Evolutionary conservation across 2,113 vertebrate species (phyloP), one percentile per base, ranked within the genome.

Genomic region (Collichthys lucidus): DNA sequence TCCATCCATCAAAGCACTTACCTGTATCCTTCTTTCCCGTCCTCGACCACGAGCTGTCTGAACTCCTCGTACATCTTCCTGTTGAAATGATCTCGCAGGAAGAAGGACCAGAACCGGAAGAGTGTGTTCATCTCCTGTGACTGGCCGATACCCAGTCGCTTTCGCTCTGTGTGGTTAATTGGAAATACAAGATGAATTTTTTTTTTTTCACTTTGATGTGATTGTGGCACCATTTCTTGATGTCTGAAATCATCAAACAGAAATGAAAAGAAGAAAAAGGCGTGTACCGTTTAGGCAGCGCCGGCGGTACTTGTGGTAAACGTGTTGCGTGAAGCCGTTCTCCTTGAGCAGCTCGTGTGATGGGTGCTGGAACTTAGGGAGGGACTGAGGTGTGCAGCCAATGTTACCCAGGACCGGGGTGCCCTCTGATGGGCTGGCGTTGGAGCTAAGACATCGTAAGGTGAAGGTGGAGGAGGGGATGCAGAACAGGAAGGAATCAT

Each of bases 41-140:
- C 98, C 92, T 99, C 98, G 42, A 99, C 96, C 82, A 97, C 96
- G 88, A 99, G 95, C 85, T 99, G 98, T 64, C 96, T 95, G 93
- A 99, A 99, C 85, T 99, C 98, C 85, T 99, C 98, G 0, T 99
- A 99, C 98, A 99, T 99, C 89, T 99, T 99, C 88, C 97, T 97
- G 93, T 99, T 99, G 94, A 99, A 99, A 91, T 99, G 98, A 94
- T 99, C 98, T 68, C 98, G 95, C 83, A 99, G 95, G 95, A 99
- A 99, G 91, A 99, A 99, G 9, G 98, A 99, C 98, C 98, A 99
- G 94, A 99, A 99, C 71, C 98, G 97, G 94, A 99, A 99, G 5
- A 99, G 96, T 0, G 98, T 99, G 93, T 99, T 99, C 98, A 99
- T 99, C 94, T 99, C 98, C 95, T 99, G 98, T 74, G 98, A 99